Base-by-base conservation (phyloP, 1,140 invertebrate species). In the Drosophila truncata region DNA sequence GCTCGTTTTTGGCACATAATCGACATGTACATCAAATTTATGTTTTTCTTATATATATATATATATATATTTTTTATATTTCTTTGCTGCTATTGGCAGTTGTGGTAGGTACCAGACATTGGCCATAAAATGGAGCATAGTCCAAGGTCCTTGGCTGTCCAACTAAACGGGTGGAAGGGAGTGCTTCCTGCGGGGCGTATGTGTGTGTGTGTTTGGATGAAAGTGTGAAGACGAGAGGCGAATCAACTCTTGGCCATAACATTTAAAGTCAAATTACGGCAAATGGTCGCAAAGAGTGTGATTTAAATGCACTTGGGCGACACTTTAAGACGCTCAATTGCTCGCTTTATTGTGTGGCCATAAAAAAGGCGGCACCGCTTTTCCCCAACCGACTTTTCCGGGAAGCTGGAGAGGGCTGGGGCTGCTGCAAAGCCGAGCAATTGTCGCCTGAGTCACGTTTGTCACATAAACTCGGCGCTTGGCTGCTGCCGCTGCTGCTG, bases 211-310 rank as follows among this genome's bases (percentile, higher is more conserved):
- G 27, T 25, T 33, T 18, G 35, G n/a, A 7, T 20, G 27, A 6
- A 16, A 18, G 39, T n/a, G 46, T 6, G 44, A 50, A 31, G 58
- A 39, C 31, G 73, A 50, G 20, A 23, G 61, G 62, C 47, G 75
- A 79, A 78, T 78, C 78, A 60, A 76, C 71, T 66, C 50, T 64
- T 49, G 78, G 81, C 75, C 85, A 90, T 90, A 90, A 90, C 85
- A 90, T 90, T 90, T 90, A 90, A 90, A 90, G 85, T 90, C 85
- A 90, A 90, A 90, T 90, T 90, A 90, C 86, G 86, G 85, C 85
- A 90, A 90, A 90, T 90, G 85, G 85, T 90, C 85, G 85, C 85
- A 90, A 90, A 90, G 85, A 90, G 85, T 90, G 85, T 90, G 85
- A 90, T 90, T 90, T 90, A 90, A 90, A 90, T 90, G 85, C 85